These are phyloP conservation scores for Eulemur albifrons DNA, from an alignment of 2,797 vertebrate genomes.

Conservation along the genomic window DNA sequence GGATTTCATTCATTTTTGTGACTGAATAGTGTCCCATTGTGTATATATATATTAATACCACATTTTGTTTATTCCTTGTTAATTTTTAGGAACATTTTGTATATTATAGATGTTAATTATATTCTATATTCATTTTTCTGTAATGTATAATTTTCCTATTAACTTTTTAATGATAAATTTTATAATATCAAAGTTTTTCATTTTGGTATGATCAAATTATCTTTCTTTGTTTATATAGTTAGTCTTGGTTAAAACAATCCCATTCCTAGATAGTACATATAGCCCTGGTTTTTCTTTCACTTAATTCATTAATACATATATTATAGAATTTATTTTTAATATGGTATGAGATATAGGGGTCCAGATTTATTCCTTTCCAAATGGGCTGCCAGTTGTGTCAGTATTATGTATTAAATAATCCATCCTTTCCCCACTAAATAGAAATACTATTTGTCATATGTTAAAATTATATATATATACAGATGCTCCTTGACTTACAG, in stretches of 20 bases:
- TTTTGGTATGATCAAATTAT: neutral
- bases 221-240: neutral
- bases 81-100: neutral
- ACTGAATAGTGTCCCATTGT: neutral
- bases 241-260: neutral
- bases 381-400: neutral
- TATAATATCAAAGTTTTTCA: neutral
- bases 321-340: neutral
- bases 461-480: constrained; percentile 4
- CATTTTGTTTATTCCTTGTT: neutral
- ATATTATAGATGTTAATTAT: neutral
- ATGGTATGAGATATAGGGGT: neutral
- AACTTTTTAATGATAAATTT: constrained; percentile 21
- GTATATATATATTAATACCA: neutral
- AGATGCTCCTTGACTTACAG: neutral
- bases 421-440: neutral
- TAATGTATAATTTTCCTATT: neutral
- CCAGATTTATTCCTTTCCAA: neutral
- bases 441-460: neutral
- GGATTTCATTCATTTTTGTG: neutral
- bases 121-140: neutral
- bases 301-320: neutral
- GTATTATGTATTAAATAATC: neutral
- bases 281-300: neutral
- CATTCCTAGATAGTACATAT: neutral